Percentiles rank a stretch among this genome's conserved stretches.
Conservation (phyloP, 2,888 invertebrate species). For the Patella pellucida region DNA sequence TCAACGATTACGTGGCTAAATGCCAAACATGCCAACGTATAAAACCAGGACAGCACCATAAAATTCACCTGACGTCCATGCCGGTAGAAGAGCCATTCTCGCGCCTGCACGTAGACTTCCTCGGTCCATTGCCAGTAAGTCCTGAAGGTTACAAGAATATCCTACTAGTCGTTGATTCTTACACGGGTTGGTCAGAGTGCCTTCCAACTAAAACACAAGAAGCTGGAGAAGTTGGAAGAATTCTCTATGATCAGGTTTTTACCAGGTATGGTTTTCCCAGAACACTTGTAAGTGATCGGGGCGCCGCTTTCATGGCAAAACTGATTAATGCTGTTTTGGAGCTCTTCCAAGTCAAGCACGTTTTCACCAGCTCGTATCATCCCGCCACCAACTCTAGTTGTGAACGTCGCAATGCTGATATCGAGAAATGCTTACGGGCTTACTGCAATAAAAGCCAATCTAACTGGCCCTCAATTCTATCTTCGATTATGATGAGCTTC, state of each 20-base stretch:
- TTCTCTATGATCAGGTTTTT: constrained; percentile 19
- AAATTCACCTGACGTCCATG: constrained; percentile 23
- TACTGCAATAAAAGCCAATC: neutral
- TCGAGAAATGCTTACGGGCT: constrained; percentile 10
- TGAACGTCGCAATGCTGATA: constrained; percentile 17
- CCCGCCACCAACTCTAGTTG: constrained; percentile 10
- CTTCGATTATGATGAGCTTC: constrained; percentile 17
- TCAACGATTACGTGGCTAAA: constrained; percentile 17
- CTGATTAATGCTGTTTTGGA: constrained; percentile 19
- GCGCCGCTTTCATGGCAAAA: constrained; percentile 29
- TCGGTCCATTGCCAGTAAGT: constrained; percentile 24
- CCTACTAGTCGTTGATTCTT: constrained; percentile 14
- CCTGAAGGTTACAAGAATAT: constrained; percentile 8
- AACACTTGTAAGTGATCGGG: constrained; percentile 32
- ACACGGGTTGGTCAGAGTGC: constrained; percentile 12
- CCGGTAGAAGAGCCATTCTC: constrained; percentile 21
- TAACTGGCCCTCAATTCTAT: constrained; percentile 10
- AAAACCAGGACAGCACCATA: constrained; percentile 13
- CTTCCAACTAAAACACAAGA: constrained; percentile 20
- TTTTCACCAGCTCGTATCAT: constrained; percentile 7
- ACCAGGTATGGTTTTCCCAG: constrained; percentile 25
- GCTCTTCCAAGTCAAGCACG: constrained; percentile 7
- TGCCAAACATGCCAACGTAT: constrained; percentile 26
- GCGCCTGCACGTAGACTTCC: constrained; percentile 26
- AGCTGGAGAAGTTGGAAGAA: constrained; percentile 13